A percentile compares a stretch with the other conserved stretches of the same genome.
phyloP scores from a whole-genome alignment of 2,888 invertebrate genomes.

The Phoronis australis region DNA sequence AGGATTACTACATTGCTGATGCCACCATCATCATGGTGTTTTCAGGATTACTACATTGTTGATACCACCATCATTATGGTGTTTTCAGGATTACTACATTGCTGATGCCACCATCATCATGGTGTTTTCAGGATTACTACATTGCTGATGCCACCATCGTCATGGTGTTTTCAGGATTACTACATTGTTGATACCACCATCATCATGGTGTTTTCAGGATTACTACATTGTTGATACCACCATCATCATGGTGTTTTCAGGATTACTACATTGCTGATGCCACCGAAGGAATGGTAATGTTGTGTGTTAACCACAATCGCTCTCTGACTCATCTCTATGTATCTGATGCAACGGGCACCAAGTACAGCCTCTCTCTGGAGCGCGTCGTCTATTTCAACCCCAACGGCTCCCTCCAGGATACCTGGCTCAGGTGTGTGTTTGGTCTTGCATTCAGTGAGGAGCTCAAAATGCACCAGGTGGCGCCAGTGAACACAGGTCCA shows the following conservation, averaged over 20 bases:
- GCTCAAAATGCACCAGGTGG: no score
- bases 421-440: conserved; percentile 81
- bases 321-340: conserved; percentile 71
- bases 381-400: conserved; percentile 74
- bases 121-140: conserved; percentile 62
- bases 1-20: conserved; percentile 77
- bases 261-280: conserved; percentile 82
- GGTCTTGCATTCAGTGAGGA: no score
- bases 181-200: no score
- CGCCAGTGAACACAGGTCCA: no score
- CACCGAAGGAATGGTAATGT: conserved; percentile 66
- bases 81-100: conserved; percentile 63
- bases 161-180: conserved; percentile 61
- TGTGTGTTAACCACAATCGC: conserved; percentile 74
- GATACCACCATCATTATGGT: neutral
- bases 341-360: conserved; percentile 66
- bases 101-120: neutral
- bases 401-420: conserved; percentile 59
- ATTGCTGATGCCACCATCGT: conserved; percentile 78
- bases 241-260: conserved; percentile 22
- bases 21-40: conserved; percentile 69
- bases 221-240: neutral
- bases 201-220: no score
- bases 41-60: no score
- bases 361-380: conserved; percentile 73